Evolutionary conservation across 1,140 invertebrate species (phyloP).

Genomic region (Macrocentrus cingulum): DNA sequence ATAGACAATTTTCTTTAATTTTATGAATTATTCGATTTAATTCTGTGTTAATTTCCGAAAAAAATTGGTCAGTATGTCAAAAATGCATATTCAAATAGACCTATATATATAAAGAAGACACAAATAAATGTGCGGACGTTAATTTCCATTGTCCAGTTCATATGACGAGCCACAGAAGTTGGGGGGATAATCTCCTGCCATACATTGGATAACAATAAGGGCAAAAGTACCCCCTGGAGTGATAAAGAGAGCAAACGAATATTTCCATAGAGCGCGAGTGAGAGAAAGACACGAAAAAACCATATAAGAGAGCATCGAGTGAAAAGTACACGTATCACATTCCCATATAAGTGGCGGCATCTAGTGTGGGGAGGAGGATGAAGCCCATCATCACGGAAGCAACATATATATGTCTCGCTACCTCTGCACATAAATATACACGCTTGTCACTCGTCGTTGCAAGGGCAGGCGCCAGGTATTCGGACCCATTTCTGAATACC

Average conservation of each 20-base stretch:
- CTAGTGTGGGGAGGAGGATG: neutral
- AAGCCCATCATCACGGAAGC: slow-evolving; percentile 10
- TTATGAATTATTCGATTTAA: too few relatives aligned
- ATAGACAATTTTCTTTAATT: too few relatives aligned
- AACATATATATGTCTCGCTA: neutral
- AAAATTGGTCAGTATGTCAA: too few relatives aligned
- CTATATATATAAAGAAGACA: neutral
- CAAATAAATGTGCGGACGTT: slow-evolving; percentile 33
- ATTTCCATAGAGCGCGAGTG: neutral
- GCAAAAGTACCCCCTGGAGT: neutral
- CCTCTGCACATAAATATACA: neutral
- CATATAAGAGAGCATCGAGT: slow-evolving; percentile 40
- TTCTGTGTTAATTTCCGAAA: too few relatives aligned
- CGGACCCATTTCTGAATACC: slow-evolving; percentile 21
- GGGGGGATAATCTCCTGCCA: slow-evolving; percentile 3
- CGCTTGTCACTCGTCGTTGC: neutral
- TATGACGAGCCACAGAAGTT: slow-evolving; percentile 1
- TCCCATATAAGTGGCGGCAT: slow-evolving; percentile 47
- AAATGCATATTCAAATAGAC: neutral
- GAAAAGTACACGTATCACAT: slow-evolving; percentile 44
- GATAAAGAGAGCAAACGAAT: neutral
- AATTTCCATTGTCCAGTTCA: slow-evolving; percentile 36
- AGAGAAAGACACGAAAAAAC: slow-evolving; percentile 7
- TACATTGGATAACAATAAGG: slow-evolving; percentile 11
- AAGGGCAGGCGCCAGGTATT: slow-evolving; percentile 47